Conservation (phyloP, 2,113 vertebrate species). For the Shinisaurus crocodilurus region DNA sequence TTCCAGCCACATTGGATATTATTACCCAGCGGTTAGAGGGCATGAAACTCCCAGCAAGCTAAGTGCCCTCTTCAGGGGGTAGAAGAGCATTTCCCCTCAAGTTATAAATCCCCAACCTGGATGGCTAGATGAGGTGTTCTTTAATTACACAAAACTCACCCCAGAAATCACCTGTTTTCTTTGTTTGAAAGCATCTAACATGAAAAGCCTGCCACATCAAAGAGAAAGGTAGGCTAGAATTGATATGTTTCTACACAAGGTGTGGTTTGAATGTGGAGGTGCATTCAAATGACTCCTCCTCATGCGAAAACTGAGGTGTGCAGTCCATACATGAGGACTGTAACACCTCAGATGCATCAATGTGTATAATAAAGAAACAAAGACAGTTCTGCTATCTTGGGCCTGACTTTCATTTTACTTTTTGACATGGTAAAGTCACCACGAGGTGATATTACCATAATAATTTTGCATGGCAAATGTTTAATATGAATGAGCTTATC, state of each 20-base stretch:
- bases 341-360: not conserved
- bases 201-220: not conserved
- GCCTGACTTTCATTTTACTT: not conserved
- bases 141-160: not conserved
- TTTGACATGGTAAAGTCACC: not conserved
- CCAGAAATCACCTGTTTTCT: not conserved
- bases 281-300: not conserved
- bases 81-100: not conserved
- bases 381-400: not conserved
- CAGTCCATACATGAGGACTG: not conserved
- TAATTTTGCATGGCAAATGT: not conserved
- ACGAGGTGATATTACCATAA: not conserved
- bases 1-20: not conserved
- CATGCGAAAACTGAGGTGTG: not conserved
- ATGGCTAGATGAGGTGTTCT: not conserved
- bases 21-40: not conserved
- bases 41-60: not conserved
- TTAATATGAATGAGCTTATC: not conserved
- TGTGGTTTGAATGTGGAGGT: not conserved
- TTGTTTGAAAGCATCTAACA: not conserved
- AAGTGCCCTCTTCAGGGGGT: not conserved
- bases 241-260: not conserved
- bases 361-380: too few relatives aligned
- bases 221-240: not conserved
- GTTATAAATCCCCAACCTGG: not conserved